Evolutionary conservation across 2,888 invertebrate species (phyloP).

Genomic region (Harmothoe impar): DNA sequence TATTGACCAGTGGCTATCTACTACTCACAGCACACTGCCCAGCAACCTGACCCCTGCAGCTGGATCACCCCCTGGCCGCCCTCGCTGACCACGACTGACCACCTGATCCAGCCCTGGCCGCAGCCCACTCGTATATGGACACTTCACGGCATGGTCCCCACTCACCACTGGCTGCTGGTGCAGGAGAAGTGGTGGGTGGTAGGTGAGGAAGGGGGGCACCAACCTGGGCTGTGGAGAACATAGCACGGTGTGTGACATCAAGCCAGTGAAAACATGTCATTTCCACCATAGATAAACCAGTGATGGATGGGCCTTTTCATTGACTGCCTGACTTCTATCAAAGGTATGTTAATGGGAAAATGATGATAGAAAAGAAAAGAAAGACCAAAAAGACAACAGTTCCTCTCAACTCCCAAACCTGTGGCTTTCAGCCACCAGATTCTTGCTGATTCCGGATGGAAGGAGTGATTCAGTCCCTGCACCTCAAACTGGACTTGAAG

Average conservation of each 20-base stretch:
- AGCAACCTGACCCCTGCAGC: constrained; percentile 49
- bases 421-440: neutral
- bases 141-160: neutral
- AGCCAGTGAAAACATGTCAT: constrained; percentile 21
- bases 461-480: neutral
- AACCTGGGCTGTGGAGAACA: neutral
- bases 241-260: constrained; percentile 11
- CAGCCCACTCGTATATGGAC: neutral
- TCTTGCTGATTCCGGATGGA: neutral
- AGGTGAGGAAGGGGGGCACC: neutral
- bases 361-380: neutral
- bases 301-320: constrained; percentile 26
- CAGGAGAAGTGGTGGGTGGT: too few relatives aligned
- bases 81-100: constrained; percentile 16
- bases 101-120: constrained; percentile 12
- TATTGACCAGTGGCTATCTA: constrained; percentile 59
- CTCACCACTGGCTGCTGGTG: neutral
- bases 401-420: neutral
- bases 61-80: constrained; percentile 47
- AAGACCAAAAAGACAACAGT: neutral
- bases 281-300: neutral
- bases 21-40: constrained; percentile 56
- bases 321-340: constrained; percentile 14
- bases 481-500: neutral
- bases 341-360: constrained; percentile 42